These are phyloP conservation scores for Anagrus nilaparvatae DNA, from an alignment of 1,140 invertebrate genomes.

Conservation along the genomic window DNA sequence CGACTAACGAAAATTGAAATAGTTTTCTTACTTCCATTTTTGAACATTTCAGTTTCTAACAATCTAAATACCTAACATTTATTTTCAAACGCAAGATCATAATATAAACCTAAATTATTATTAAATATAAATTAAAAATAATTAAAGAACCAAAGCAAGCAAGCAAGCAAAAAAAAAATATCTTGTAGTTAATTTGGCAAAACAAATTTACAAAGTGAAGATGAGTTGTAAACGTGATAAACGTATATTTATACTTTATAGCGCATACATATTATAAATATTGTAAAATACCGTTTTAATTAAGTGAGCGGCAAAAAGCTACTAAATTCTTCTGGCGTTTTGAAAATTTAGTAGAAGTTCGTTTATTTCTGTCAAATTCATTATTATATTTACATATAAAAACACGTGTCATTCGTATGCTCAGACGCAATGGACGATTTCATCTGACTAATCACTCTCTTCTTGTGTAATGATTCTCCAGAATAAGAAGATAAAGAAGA, in stretches of 20 bases:
- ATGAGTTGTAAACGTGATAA: neutral
- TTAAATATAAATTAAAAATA: no score
- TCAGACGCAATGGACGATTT: conserved; percentile 44
- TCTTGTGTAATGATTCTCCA: no score
- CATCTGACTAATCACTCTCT: conserved; percentile 40
- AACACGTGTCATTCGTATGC: conserved; percentile 42
- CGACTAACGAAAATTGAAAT: no score
- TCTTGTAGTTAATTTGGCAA: neutral
- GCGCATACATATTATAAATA: conserved; percentile 1
- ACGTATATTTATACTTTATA: neutral
- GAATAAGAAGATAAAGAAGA: no score
- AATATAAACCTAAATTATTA: no score
- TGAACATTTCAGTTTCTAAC: no score
- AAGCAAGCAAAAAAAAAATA: no score
- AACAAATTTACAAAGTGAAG: neutral
- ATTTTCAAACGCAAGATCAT: no score
- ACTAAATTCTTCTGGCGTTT: neutral
- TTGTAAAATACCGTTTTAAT: conserved; percentile 32
- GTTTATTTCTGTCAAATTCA: conserved; percentile 13
- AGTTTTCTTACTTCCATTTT: no score
- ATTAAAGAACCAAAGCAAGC: neutral
- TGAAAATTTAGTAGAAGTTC: neutral
- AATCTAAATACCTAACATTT: no score
- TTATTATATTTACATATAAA: conserved; percentile 4
- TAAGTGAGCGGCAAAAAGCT: conserved; percentile 34